Evolutionary conservation across 1,140 invertebrate genomes (phyloP).

Genomic region (Steinernema khuongi): DNA sequence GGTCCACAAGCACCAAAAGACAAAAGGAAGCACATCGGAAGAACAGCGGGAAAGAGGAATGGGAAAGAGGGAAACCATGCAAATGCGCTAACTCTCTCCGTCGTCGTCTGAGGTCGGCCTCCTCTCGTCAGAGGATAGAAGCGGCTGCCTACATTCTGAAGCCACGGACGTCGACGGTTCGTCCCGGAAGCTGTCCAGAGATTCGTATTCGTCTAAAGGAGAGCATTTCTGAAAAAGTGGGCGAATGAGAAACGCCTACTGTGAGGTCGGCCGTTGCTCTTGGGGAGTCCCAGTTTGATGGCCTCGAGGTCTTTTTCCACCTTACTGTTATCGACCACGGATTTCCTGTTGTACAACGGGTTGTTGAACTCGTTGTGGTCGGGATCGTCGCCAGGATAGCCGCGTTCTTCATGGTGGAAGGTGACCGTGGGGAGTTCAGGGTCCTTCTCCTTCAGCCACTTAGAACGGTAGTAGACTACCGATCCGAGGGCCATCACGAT

Average conservation of each 20-base stretch:
- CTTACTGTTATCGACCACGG: constrained; percentile 6
- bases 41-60: constrained; percentile 2
- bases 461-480: constrained; percentile 48
- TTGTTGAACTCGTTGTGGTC: constrained; percentile 43
- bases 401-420: constrained; percentile 32
- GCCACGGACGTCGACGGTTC: neutral
- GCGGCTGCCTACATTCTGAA: constrained; percentile 5
- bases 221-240: neutral
- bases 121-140: neutral
- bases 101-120: neutral
- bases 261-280: neutral
- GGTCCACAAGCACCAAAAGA: neutral
- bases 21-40: neutral
- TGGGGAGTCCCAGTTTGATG: constrained; percentile 16
- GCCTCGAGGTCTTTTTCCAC: constrained; percentile 23
- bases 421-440: constrained; percentile 45
- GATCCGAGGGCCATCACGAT: neutral
- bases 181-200: constrained; percentile 27
- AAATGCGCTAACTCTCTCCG: constrained; percentile 5
- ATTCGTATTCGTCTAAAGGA: constrained; percentile 37
- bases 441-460: constrained; percentile 51
- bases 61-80: neutral
- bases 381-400: neutral
- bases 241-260: constrained; percentile 17
- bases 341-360: constrained; percentile 31